Base-by-base conservation (phyloP, 2,797 vertebrate genomes). In the Pseudotriccus pelzelni region DNA sequence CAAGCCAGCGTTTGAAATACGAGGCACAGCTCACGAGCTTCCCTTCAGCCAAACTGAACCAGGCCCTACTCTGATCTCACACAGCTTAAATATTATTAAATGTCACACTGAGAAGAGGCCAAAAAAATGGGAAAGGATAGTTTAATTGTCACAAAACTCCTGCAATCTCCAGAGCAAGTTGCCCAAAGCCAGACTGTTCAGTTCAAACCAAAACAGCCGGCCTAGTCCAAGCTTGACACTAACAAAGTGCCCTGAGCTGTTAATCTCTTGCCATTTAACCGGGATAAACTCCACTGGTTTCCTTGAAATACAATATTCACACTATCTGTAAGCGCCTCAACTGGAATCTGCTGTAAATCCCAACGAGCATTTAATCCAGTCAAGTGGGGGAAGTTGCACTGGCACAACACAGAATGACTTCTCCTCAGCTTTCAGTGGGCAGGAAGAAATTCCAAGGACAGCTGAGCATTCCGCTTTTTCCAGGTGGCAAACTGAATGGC, bases 281-380 rank as follows among this genome's bases (percentile, higher is more conserved):
- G 64, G 90, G 92, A 94, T 94, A 90, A 88, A 88, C 94, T 32
- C 53, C 79, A 41, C 50, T 14, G 41, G 85, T 95, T 94, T 95
- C 90, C 91, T 90, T 95, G 94, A 97, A 96, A 97, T 47, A 95
- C 95, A 96, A 95, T 97, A 97, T 95, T 97, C 93, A 94, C 94
- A 74, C 94, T 87, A 93, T 94, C 67, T 93, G 68, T 67, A 78
- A 84, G 81, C 1, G n/a, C 85, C 94, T 92, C 95, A 86, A n/a
- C 70, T 81, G 94, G 95, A 88, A 96, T 94, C 90, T 87, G 64
- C 30, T 79, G 92, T 44, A 95, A 97, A 96, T 93, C 94, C 94
- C 92, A 84, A 55, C 27, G 3, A 87, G 72, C 62, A 93, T 72
- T 96, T 93, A 76, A 89, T 59, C 81, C 21, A 64, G 63, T 27